phyloP scores from a whole-genome alignment of 35 echinoderm and acorn worm genomes.

The Apostichopus parvimensis region DNA sequence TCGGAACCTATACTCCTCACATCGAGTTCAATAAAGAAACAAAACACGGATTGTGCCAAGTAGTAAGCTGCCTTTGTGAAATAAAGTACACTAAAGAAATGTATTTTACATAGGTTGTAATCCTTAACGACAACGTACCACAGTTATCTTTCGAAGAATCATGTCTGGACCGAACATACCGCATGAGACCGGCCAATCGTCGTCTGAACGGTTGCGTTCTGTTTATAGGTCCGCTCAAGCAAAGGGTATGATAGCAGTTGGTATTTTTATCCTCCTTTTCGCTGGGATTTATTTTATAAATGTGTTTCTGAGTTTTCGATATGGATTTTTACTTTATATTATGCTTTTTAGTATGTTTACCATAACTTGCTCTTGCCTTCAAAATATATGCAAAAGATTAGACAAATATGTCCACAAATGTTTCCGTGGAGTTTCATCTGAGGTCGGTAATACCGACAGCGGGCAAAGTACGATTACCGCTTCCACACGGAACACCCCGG shows the following conservation, averaged over 20 bases:
- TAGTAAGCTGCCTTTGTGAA: no score
- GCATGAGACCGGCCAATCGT: neutral
- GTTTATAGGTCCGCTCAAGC: neutral
- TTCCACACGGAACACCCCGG: neutral
- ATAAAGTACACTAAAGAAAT: no score
- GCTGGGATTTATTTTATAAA: neutral
- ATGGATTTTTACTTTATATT: neutral
- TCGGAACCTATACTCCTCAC: no score
- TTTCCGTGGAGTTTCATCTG: neutral
- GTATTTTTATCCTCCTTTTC: neutral
- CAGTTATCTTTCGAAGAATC: no score
- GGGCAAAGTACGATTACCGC: neutral
- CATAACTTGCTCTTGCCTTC: neutral
- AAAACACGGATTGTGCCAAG: no score
- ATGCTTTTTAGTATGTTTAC: neutral
- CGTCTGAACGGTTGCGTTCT: neutral
- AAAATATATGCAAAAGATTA: neutral
- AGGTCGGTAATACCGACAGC: neutral
- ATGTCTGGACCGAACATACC: no score
- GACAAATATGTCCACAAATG: constrained; percentile 12
- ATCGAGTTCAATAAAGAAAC: no score
- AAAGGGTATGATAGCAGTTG: neutral
- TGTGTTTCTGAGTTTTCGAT: neutral
- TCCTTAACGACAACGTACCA: no score
- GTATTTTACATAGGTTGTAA: no score